These are phyloP conservation scores for Dasypolia templi DNA, from an alignment of 2,888 invertebrate species.

Conservation along the genomic window DNA sequence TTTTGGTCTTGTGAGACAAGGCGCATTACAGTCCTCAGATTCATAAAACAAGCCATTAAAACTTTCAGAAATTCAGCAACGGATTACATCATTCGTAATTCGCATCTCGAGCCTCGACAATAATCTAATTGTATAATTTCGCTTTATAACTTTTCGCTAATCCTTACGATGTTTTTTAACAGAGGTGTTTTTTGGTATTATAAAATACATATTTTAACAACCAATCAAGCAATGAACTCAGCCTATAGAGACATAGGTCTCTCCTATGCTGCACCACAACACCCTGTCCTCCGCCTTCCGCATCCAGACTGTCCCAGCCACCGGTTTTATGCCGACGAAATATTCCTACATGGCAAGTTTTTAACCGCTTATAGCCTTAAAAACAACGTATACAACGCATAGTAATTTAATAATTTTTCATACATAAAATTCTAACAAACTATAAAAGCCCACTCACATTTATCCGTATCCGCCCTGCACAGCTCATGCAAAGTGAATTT, in stretches of 20 bases:
- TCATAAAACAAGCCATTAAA: neutral
- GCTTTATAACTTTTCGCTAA: neutral
- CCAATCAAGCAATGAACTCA: neutral
- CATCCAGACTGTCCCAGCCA: neutral
- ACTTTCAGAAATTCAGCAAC: neutral
- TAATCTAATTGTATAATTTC: neutral
- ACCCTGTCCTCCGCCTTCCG: neutral
- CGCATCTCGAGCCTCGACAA: no score
- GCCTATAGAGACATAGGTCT: neutral
- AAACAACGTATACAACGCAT: neutral
- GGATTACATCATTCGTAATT: neutral
- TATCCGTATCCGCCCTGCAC: neutral
- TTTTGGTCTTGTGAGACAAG: neutral
- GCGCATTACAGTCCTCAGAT: neutral
- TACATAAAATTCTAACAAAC: neutral
- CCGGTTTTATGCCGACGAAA: neutral
- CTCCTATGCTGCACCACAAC: neutral
- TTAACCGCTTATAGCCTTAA: neutral
- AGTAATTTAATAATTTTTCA: no score
- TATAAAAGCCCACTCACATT: neutral
- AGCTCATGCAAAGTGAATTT: slow-evolving; percentile 3
- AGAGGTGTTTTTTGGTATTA: neutral
- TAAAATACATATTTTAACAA: neutral
- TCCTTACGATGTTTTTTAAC: neutral
- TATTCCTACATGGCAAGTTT: neutral